phyloP scores from a whole-genome alignment of 1,140 invertebrate genomes.

The Goniozus legneri region DNA sequence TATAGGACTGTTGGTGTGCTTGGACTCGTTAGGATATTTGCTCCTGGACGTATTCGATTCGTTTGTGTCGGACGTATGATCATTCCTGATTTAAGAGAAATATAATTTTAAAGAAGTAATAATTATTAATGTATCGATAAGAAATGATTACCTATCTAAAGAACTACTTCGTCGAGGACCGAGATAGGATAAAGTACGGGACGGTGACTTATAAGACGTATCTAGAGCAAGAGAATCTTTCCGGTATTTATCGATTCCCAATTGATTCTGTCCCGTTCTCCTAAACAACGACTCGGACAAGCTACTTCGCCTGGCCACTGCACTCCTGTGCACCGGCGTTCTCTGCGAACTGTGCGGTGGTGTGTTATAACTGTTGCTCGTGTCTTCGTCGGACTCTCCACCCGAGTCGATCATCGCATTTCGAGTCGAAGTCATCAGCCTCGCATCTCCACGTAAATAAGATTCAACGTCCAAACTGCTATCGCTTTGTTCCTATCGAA shows the following conservation, averaged over 20 bases:
- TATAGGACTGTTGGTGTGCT: slow-evolving; percentile 35
- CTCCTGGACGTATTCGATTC: slow-evolving; percentile 38
- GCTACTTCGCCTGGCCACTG: slow-evolving; percentile 30
- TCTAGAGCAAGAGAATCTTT: slow-evolving; percentile 29
- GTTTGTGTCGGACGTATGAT: slow-evolving; percentile 31
- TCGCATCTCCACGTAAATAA: slow-evolving; percentile 65
- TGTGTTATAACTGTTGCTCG: slow-evolving; percentile 37
- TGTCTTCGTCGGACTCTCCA: slow-evolving; percentile 36
- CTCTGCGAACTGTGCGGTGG: slow-evolving; percentile 38
- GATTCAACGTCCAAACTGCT: slow-evolving; percentile 61
- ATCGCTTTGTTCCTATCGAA: slow-evolving; percentile 36
- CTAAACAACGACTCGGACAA: slow-evolving; percentile 36
- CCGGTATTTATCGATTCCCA: slow-evolving; percentile 30
- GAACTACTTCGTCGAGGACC: slow-evolving; percentile 36
- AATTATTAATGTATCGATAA: not conserved
- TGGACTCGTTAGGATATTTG: slow-evolving; percentile 28
- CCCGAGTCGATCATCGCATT: slow-evolving; percentile 33
- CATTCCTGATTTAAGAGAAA: slow-evolving; percentile 17
- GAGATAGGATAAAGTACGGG: slow-evolving; percentile 30
- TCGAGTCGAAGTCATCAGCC: slow-evolving; percentile 23
- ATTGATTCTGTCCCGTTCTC: slow-evolving; percentile 27
- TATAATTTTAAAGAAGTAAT: slow-evolving; percentile 4
- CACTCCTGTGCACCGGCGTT: slow-evolving; percentile 28
- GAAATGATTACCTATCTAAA: slow-evolving; percentile 26
- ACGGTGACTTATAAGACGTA: slow-evolving; percentile 33